phyloP scores from a whole-genome alignment of 2,888 invertebrate genomes.

The Hypercompe scribonia region DNA sequence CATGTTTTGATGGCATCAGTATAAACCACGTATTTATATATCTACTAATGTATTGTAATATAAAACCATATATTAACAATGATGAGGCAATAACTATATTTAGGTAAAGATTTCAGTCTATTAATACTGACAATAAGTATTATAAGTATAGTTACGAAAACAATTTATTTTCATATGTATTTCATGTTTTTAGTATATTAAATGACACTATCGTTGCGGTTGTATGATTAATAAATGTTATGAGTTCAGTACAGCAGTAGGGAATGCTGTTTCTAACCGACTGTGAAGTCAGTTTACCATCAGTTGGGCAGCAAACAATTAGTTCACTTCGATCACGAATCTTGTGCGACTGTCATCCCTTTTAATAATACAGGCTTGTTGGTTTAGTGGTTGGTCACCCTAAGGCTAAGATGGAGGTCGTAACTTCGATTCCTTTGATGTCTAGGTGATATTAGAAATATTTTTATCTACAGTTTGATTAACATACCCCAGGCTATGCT shows the following conservation, averaged over 20 bases:
- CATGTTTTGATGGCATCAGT: background rate
- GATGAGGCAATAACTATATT: background rate
- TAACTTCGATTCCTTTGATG: no score
- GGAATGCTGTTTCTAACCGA: background rate
- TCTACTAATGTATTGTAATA: background rate
- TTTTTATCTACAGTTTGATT: no score
- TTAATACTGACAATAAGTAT: background rate
- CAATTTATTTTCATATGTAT: slow-evolving; percentile 3
- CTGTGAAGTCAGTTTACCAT: background rate
- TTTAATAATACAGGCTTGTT: no score
- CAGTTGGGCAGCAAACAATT: background rate
- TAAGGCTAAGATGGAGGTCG: no score
- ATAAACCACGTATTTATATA: no score
- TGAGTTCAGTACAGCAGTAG: background rate
- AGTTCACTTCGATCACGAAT: background rate
- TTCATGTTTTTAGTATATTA: background rate
- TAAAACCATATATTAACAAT: background rate
- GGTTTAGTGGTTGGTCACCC: no score
- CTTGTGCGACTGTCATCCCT: background rate
- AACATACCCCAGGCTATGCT: no score
- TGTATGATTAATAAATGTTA: background rate
- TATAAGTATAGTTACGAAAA: background rate
- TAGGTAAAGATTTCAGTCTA: background rate
- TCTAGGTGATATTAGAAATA: no score
- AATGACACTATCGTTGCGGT: background rate